Evolutionary conservation across 2,797 vertebrate species (phyloP).

Genomic region (Sylvia borin): DNA sequence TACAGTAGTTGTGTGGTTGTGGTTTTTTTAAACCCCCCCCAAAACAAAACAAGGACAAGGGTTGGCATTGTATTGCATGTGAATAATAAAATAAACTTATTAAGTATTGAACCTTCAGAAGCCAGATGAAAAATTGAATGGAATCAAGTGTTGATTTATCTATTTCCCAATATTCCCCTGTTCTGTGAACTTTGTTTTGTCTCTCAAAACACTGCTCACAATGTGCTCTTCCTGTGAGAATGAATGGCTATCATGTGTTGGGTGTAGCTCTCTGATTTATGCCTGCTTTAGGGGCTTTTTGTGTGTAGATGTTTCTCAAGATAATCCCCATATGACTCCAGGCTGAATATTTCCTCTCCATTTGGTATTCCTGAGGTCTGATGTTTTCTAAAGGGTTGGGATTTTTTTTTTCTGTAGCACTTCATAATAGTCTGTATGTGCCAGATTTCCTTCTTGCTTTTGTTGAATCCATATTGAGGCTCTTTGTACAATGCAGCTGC

Average conservation of each 20-base stretch:
- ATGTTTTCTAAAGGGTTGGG: slow-evolving; percentile 24
- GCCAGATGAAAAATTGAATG: slow-evolving; percentile 32
- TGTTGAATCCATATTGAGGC: slow-evolving; percentile 38
- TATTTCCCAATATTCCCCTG: slow-evolving; percentile 54
- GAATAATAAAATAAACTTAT: neutral
- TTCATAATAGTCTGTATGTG: slow-evolving; percentile 42
- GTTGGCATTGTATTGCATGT: neutral
- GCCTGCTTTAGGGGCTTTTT: slow-evolving; percentile 39
- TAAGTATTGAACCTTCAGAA: neutral
- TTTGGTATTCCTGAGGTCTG: slow-evolving; percentile 28
- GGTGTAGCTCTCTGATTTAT: slow-evolving; percentile 60
- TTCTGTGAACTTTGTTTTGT: slow-evolving; percentile 60
- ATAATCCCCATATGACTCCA: slow-evolving; percentile 38
- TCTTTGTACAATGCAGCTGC: slow-evolving; percentile 52
- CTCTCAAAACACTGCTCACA: slow-evolving; percentile 34
- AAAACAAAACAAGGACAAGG: neutral
- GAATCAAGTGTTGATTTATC: slow-evolving; percentile 40
- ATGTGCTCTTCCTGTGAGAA: slow-evolving; percentile 61
- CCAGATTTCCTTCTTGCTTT: slow-evolving; percentile 65
- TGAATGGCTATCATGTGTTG: slow-evolving; percentile 48
- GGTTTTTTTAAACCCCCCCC: fast-evolving
- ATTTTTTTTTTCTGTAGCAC: neutral
- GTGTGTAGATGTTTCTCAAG: slow-evolving; percentile 55
- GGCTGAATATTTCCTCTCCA: slow-evolving; percentile 33
- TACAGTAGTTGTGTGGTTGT: neutral